Conservation (phyloP, 2,888 invertebrate species). For the Herminia tarsipennalis region DNA sequence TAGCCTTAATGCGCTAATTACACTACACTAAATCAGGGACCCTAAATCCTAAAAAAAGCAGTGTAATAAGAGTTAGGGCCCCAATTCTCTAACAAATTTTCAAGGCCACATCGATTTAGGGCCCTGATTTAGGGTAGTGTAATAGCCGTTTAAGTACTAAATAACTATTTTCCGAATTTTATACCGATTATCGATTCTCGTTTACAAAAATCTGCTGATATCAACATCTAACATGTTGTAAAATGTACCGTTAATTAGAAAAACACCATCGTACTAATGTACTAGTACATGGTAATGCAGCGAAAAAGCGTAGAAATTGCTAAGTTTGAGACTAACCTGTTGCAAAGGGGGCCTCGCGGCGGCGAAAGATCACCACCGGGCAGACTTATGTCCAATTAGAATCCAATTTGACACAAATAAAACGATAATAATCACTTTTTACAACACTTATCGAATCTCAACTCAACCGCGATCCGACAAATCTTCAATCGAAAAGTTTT, state of each 20-base stretch:
- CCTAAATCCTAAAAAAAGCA: too few relatives aligned
- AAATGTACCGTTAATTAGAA: constrained; percentile 7
- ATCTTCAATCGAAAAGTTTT: constrained; percentile 36
- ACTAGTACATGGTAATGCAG: constrained; percentile 22
- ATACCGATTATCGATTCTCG: too few relatives aligned
- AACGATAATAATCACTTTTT: constrained; percentile 50
- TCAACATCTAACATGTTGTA: too few relatives aligned
- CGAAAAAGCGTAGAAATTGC: constrained; percentile 15
- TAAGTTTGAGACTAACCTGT: constrained; percentile 39
- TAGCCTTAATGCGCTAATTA: too few relatives aligned
- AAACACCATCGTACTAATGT: constrained; percentile 14
- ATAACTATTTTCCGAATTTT: too few relatives aligned
- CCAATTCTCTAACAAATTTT: too few relatives aligned
- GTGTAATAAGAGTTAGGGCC: too few relatives aligned
- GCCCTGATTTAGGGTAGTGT: too few relatives aligned
- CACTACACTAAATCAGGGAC: too few relatives aligned
- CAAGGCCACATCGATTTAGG: too few relatives aligned
- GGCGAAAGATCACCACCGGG: constrained; percentile 34
- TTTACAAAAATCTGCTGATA: too few relatives aligned
- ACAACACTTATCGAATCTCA: constrained; percentile 46
- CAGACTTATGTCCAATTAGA: constrained; percentile 55
- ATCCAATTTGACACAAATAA: constrained; percentile 60
- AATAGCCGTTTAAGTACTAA: too few relatives aligned
- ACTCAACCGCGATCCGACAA: constrained; percentile 32
- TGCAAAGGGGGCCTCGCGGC: constrained; percentile 41